Base-by-base conservation (phyloP, 2,113 vertebrate genomes). In the Caracal caracal region DNA sequence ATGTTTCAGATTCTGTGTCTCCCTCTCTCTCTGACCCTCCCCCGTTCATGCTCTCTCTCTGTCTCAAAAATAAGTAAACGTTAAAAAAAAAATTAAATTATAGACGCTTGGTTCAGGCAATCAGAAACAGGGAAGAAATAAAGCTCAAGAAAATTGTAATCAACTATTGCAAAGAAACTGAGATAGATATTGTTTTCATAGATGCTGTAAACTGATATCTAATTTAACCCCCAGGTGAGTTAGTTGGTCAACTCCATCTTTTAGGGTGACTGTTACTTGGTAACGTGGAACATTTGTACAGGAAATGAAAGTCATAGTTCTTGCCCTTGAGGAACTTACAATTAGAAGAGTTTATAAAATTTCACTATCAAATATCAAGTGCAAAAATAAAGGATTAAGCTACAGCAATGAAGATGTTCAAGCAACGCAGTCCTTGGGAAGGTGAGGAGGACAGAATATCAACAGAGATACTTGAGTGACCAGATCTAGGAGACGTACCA, bases 221-320 rank as follows among this genome's bases (percentile, higher is more conserved):
- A 35, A 24, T 49, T n/a, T 80, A 35, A 79, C 53, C 10, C 33
- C 24, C 82, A 70, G 47, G 22, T 94, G 68, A 79, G 10, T 51
- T 73, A 78, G 82, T 47, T 93, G 66, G 49, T 79, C 76, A 88
- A n/a, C 16, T 61, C 1, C 19, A 49, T 82, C 22, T 88, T 83
- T 85, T 11, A 15, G 91, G 56, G 56, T 22, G 43, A n/a, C 43
- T 59, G 10, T 28, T 68, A 68, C 33, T 85, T 82, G 33, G 24
- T 87, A 37, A 35, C 6, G 1, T 37, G 22, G 65, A 30, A 87
- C 10, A 40, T 88, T 85, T 61, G n/a, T 65, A 71, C 7, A 61
- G 66, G 89, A 94, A 93, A 35, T 49, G 10, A 22, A 97, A 97
- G 94, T 78, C 40, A 53, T 30, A 20, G 37, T 66, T 94, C n/a